Conservation (phyloP, 2,888 invertebrate genomes). For the Euzophera pinguis region DNA sequence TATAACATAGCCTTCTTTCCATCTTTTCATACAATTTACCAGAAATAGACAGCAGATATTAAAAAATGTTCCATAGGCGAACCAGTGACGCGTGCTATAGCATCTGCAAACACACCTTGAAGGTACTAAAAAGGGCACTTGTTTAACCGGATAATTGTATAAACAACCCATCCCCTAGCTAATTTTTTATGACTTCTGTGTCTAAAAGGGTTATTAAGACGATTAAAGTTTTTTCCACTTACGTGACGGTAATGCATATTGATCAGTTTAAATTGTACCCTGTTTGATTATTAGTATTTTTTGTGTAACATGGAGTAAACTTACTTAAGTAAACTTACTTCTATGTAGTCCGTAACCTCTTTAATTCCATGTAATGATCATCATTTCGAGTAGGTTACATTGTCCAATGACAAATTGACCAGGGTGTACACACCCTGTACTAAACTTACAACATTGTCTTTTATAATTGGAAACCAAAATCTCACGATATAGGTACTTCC, state of each 20-base stretch:
- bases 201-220: conserved; percentile 1
- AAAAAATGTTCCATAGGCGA: background rate
- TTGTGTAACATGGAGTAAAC: background rate
- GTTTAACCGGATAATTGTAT: conserved; percentile 9
- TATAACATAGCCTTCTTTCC: too few species aligned
- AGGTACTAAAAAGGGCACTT: conserved; percentile 3
- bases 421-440: too few species aligned
- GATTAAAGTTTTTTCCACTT: background rate
- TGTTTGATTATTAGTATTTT: background rate
- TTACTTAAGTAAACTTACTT: too few species aligned
- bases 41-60: too few species aligned
- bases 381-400: too few species aligned
- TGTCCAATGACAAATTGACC: too few species aligned
- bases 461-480: too few species aligned
- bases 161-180: background rate
- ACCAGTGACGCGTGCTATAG: conserved; percentile 2
- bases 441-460: too few species aligned
- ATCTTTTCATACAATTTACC: too few species aligned
- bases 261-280: background rate
- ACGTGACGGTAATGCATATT: conserved; percentile 3
- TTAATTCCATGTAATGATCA: too few species aligned
- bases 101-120: conserved; percentile 6
- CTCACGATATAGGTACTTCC: too few species aligned
- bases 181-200: background rate
- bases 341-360: too few species aligned